Evolutionary conservation across 2,797 vertebrate genomes (phyloP), one percentile per base, ranked within the genome.

Genomic region (Naso thynnoides): DNA sequence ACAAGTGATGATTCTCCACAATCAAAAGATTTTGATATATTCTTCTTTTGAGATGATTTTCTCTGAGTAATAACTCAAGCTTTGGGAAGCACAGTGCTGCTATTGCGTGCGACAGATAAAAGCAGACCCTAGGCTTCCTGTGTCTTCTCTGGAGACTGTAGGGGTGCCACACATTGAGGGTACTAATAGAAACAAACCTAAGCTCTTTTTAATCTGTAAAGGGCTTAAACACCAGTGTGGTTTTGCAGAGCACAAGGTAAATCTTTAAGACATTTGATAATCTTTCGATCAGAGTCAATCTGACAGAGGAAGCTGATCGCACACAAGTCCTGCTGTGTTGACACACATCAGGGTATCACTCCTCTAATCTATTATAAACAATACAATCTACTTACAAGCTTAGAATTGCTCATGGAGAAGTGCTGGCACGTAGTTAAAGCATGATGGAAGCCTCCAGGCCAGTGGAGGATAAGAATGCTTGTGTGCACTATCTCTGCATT

Each of bases 51-150:
- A 50, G 73, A 81, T 41, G 7, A 79, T 81, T 76, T 78, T 86
- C 88, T 87, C 84, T 38, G 56, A 79, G 86, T 78, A 77, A 91
- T 81, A 88, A 78, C 71, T 85, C 55, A 59, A 67, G 66, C 73
- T 79, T 76, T 55, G 14, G 60, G 50, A 50, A 55, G 78, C 85
- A 92, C 87, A 90, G 83, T 49, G 83, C 65, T 47, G 49, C 83
- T 76, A 83, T 92, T 93, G 88, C 91, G 59, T 42, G 10, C 29
- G 13, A 70, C 73, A 86, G 86, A 91, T 84, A 86, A 87, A 90
- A 86, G 87, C 78, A 19, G 72, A n/a, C 76, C 65, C 50, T 59
- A 76, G 73, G 85, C 85, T 89, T 93, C 86, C 88, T 80, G 87
- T 31, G 73, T 62, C 79, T 73, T 56, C 81, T 83, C 70, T 64